Percentiles rank a stretch among this genome's conserved stretches.
These are phyloP conservation scores for Beroe forskalii DNA, from an alignment of 37 sponge, comb jelly and placozoan genomes.

Conservation along the genomic window DNA sequence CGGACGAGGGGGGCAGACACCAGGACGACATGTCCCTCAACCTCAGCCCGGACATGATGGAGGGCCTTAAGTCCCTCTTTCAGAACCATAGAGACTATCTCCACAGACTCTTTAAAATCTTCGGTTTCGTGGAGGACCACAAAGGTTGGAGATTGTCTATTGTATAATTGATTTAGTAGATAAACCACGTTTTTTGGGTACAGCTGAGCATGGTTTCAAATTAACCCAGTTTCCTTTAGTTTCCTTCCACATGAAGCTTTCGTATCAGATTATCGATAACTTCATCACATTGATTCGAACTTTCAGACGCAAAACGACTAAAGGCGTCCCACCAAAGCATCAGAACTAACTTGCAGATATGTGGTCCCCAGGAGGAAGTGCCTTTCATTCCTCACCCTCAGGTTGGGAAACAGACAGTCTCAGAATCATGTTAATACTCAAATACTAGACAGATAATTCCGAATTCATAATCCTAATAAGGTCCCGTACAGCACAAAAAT, in stretches of 20 bases:
- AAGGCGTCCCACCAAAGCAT: not conserved
- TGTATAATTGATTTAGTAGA: no score
- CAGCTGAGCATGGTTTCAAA: no score
- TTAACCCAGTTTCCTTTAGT: no score
- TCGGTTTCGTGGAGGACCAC: not conserved
- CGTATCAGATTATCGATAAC: no score
- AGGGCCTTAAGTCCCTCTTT: constrained; percentile 61
- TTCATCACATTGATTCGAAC: no score
- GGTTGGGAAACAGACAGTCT: no score
- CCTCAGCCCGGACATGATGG: constrained; percentile 44
- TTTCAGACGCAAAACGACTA: no score
- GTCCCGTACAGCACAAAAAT: no score
- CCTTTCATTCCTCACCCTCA: constrained; percentile 30
- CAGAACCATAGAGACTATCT: constrained; percentile 53
- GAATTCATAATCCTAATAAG: no score
- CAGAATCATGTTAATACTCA: not conserved
- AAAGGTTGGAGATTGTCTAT: no score
- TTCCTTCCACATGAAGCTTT: no score
- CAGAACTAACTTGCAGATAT: not conserved
- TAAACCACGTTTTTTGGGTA: no score
- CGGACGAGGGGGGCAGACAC: not conserved
- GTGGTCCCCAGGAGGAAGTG: not conserved
- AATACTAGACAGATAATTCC: not conserved
- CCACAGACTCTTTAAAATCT: not conserved
- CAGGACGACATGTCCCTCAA: not conserved